Conservation (phyloP, 1,140 invertebrate genomes). For the Drosophila cardini region DNA sequence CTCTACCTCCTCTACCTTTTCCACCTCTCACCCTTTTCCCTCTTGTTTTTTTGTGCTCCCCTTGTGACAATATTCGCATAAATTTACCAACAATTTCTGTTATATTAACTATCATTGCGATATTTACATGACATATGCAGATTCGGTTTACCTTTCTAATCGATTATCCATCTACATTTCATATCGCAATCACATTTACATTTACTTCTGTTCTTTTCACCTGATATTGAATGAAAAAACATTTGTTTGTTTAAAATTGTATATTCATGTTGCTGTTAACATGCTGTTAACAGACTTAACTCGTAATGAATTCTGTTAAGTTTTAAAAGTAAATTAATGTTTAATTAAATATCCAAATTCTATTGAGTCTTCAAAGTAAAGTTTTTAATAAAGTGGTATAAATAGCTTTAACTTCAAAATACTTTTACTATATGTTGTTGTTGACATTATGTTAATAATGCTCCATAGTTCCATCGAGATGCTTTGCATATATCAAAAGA, state of each 20-base stretch:
- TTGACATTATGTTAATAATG: no score
- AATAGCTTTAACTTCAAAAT: no score
- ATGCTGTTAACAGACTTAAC: no score
- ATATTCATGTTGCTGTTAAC: not conserved
- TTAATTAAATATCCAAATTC: no score
- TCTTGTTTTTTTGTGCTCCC: not conserved
- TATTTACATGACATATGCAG: conserved; percentile 17
- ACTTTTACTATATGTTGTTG: no score
- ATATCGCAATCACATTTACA: not conserved
- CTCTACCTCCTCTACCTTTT: not conserved
- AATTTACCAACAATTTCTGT: conserved; percentile 8
- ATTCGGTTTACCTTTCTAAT: conserved; percentile 3
- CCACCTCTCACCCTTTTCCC: not conserved
- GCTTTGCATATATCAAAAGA: no score
- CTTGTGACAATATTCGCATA: conserved; percentile 1
- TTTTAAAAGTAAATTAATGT: no score
- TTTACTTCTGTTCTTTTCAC: not conserved
- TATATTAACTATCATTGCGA: conserved; percentile 13
- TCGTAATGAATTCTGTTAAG: no score
- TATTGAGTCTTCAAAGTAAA: no score
- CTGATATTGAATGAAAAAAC: not conserved
- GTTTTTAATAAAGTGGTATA: no score
- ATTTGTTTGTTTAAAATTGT: not conserved
- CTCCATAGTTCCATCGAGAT: no score
- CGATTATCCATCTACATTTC: conserved; percentile 5